These are phyloP conservation scores for Paramormyrops kingsleyae DNA, from an alignment of 2,113 vertebrate genomes.

Conservation along the genomic window DNA sequence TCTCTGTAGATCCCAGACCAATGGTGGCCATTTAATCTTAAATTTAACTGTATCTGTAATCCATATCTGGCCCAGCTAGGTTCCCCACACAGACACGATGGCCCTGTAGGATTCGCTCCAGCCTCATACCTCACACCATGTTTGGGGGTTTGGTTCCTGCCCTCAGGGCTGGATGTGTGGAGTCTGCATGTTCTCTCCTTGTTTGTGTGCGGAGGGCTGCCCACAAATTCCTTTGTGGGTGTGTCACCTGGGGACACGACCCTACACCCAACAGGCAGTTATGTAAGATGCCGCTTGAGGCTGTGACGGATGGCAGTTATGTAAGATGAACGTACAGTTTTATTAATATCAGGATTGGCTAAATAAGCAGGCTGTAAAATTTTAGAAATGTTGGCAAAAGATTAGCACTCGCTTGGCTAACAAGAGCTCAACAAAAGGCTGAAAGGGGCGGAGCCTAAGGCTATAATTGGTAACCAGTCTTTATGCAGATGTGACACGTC, in stretches of 20 bases:
- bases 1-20: background rate
- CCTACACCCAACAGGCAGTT: background rate
- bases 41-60: background rate
- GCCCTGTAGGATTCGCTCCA: background rate
- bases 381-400: background rate
- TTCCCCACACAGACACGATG: background rate
- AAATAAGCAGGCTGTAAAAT: background rate
- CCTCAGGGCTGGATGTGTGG: background rate
- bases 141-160: background rate
- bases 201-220: background rate
- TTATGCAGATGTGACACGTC: background rate
- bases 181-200: background rate
- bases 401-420: background rate
- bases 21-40: background rate
- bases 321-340: background rate
- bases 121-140: background rate
- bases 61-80: background rate
- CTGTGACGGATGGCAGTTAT: no score
- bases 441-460: background rate
- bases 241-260: background rate
- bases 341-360: background rate
- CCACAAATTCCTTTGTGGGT: background rate
- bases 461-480: background rate
- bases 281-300: background rate
- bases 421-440: background rate